Evolutionary conservation across 2,888 invertebrate species (phyloP).

Genomic region (Prosopocoilus inquinatus): DNA sequence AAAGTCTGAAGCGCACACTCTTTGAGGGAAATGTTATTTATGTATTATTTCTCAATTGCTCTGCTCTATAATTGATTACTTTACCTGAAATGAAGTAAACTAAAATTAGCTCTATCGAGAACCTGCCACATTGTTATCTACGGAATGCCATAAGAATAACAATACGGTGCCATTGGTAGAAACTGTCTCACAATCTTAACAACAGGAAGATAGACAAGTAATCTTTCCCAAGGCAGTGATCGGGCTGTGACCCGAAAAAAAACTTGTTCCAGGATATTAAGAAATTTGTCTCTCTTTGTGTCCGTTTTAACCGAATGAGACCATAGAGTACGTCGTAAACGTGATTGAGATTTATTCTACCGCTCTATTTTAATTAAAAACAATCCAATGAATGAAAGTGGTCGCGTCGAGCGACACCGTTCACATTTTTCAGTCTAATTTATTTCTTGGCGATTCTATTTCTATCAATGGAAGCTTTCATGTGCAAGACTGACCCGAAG

Average conservation of each 20-base stretch:
- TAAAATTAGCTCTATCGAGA: no score
- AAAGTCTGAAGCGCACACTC: no score
- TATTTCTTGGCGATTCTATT: constrained; percentile 1
- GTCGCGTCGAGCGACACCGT: neutral
- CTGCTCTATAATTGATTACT: no score
- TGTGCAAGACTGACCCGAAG: neutral
- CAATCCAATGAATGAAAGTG: constrained; percentile 1
- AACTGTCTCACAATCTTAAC: no score
- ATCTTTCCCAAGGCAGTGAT: constrained; percentile 20
- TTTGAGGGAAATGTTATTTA: no score
- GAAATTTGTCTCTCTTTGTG: constrained; percentile 17
- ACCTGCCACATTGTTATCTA: no score
- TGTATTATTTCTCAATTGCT: no score
- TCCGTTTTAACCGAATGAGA: neutral
- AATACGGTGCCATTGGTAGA: no score
- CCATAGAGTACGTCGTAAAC: neutral
- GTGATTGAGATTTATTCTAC: neutral
- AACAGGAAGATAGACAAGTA: constrained; percentile 15
- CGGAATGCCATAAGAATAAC: no score
- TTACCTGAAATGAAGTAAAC: no score
- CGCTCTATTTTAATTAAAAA: neutral
- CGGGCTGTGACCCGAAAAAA: constrained; percentile 22
- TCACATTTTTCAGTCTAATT: neutral
- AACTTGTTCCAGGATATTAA: constrained; percentile 18
- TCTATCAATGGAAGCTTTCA: neutral